These are phyloP conservation scores for Orthochromis indermauri DNA, from an alignment of 2,113 vertebrate species.

Conservation along the genomic window DNA sequence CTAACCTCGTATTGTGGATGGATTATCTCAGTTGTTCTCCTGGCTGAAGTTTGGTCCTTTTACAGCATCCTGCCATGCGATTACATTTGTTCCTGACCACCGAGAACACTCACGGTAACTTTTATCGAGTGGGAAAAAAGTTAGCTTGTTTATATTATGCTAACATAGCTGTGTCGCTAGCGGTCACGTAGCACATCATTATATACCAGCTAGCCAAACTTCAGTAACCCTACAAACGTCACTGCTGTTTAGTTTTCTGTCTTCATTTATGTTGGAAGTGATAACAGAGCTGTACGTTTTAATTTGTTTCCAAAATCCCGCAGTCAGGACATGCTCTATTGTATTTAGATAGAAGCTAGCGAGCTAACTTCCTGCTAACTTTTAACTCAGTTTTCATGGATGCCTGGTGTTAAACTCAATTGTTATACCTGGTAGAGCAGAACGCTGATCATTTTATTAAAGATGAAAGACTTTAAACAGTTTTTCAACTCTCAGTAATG, in stretches of 20 bases:
- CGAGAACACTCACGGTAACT: too few relatives aligned
- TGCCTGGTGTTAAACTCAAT: neutral
- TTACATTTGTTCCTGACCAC: too few relatives aligned
- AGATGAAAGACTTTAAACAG: neutral
- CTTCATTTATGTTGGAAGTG: neutral
- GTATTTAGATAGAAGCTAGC: neutral
- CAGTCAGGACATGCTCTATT: neutral
- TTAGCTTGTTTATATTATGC: too few relatives aligned
- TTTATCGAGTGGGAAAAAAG: too few relatives aligned
- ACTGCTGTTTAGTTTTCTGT: neutral
- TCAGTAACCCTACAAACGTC: too few relatives aligned
- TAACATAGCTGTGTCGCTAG: neutral
- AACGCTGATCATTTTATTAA: neutral
- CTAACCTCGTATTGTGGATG: too few relatives aligned
- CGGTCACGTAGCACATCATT: neutral
- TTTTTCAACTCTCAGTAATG: neutral
- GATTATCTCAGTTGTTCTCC: too few relatives aligned
- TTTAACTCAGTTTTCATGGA: rapidly evolving
- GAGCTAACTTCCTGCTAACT: neutral
- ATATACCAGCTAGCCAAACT: neutral
- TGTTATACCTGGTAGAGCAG: neutral
- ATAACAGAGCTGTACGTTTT: too few relatives aligned
- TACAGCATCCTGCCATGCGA: too few relatives aligned
- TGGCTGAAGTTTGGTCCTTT: too few relatives aligned
- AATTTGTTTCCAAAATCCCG: neutral